Percentiles rank a stretch among this genome's conserved stretches.
Conservation (phyloP, 2,888 invertebrate genomes). For the Pollenia amentaria region DNA sequence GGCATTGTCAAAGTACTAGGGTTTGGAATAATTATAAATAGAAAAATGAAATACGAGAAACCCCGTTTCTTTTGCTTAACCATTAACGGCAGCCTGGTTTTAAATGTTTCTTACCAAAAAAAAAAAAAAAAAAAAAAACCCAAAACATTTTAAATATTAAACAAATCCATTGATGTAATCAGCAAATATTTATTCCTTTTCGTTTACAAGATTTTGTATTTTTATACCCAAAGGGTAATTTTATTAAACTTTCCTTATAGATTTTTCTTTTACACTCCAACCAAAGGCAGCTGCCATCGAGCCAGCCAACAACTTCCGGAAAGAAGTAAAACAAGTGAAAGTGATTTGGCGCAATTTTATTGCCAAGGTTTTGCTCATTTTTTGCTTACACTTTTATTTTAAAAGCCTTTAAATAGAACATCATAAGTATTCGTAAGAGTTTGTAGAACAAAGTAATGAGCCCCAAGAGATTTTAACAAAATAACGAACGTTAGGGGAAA, state of each 20-base stretch:
- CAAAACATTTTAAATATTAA: slow-evolving; percentile 12
- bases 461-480: slow-evolving; percentile 59
- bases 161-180: background rate
- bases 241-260: slow-evolving; percentile 51
- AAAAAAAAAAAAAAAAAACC: no score
- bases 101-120: background rate
- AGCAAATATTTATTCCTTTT: background rate
- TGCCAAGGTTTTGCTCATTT: slow-evolving; percentile 57
- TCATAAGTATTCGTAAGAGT: background rate
- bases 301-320: slow-evolving; percentile 48
- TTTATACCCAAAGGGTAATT: slow-evolving; percentile 55
- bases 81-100: background rate
- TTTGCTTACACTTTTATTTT: slow-evolving; percentile 8
- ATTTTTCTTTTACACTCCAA: slow-evolving; percentile 40
- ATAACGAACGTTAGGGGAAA: slow-evolving; percentile 11
- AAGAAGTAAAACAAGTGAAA: slow-evolving; percentile 60
- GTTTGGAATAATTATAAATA: slow-evolving; percentile 51
- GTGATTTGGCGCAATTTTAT: slow-evolving; percentile 71
- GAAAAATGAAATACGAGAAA: slow-evolving; percentile 27
- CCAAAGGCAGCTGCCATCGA: background rate
- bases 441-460: slow-evolving; percentile 69
- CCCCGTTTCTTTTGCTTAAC: slow-evolving; percentile 18
- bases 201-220: slow-evolving; percentile 9
- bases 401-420: slow-evolving; percentile 55
- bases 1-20: slow-evolving; percentile 78